These are phyloP conservation scores for Sweltsa coloradensis DNA, from an alignment of 1,140 invertebrate species.

Conservation along the genomic window DNA sequence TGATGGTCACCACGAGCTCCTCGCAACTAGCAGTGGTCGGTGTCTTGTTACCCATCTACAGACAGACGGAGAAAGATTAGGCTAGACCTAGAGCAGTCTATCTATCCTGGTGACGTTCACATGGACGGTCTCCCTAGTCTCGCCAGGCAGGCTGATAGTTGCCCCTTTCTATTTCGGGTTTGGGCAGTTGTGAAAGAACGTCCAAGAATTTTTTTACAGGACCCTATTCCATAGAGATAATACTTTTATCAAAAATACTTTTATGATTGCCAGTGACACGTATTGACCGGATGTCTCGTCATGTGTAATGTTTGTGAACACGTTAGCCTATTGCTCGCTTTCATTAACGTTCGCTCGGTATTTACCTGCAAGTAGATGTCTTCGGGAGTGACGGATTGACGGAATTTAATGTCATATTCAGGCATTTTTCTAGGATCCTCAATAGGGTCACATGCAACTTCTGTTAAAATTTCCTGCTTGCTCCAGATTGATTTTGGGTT, in stretches of 20 bases:
- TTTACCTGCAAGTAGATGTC: slow-evolving; percentile 71
- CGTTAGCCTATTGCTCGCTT: background rate
- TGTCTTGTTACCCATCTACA: slow-evolving; percentile 72
- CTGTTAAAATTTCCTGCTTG: slow-evolving; percentile 34
- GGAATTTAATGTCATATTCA: slow-evolving; percentile 69
- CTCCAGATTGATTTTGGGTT: slow-evolving; percentile 53
- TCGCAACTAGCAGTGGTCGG: slow-evolving; percentile 72
- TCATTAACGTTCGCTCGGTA: background rate
- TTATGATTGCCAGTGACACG: no score
- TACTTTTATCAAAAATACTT: no score
- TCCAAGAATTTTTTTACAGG: no score
- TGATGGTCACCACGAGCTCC: slow-evolving; percentile 61
- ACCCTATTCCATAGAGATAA: no score
- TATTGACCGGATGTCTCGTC: slow-evolving; percentile 14
- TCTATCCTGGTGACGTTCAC: slow-evolving; percentile 55
- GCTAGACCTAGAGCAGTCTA: no score
- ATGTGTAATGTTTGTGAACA: slow-evolving; percentile 1
- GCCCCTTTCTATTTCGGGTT: no score
- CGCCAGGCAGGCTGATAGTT: slow-evolving; percentile 56
- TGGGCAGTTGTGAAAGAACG: no score
- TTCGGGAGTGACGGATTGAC: slow-evolving; percentile 70
- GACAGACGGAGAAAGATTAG: no score
- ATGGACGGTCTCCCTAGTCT: slow-evolving; percentile 49
- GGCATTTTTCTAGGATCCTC: slow-evolving; percentile 54
- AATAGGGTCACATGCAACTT: slow-evolving; percentile 29